phyloP scores from a whole-genome alignment of 2,113 vertebrate genomes.

The Burhinus oedicnemus region DNA sequence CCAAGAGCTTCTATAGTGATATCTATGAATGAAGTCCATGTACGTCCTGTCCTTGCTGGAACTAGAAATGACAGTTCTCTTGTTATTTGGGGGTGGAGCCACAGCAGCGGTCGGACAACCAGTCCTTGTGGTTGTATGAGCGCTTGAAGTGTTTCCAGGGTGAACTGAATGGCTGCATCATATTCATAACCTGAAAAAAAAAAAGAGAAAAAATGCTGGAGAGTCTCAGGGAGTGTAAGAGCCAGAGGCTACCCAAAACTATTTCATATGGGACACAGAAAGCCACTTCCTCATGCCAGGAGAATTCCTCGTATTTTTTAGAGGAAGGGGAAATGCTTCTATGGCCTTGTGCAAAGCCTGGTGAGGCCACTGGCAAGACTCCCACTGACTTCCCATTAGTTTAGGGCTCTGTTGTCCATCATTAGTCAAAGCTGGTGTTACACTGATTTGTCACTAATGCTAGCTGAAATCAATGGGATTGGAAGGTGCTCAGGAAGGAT shows the following conservation, averaged over 20 bases:
- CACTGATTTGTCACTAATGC: neutral
- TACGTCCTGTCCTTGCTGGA: neutral
- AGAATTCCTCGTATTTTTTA: constrained; percentile 26
- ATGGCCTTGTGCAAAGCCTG: neutral
- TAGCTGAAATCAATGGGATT: constrained; percentile 16
- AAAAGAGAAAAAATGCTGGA: neutral
- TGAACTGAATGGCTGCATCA: neutral
- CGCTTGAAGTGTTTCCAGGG: neutral
- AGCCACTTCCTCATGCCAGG: constrained; percentile 43
- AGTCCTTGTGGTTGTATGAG: neutral
- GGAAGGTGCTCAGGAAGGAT: constrained; percentile 44
- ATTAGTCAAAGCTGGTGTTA: constrained; percentile 26
- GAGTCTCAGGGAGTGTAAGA: neutral
- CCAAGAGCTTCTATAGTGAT: neutral
- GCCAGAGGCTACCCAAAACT: constrained; percentile 32
- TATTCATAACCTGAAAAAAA: constrained; percentile 7
- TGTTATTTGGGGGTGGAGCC: neutral
- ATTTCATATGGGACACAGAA: constrained; percentile 10
- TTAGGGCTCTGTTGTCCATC: neutral
- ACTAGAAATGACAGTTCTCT: neutral
- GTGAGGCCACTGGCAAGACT: neutral
- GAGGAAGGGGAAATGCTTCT: constrained; percentile 40
- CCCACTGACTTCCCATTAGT: neutral
- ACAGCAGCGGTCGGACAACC: neutral
- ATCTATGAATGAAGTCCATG: neutral